Conservation (phyloP, 1,140 invertebrate genomes). For the Hormaphis cornu region DNA sequence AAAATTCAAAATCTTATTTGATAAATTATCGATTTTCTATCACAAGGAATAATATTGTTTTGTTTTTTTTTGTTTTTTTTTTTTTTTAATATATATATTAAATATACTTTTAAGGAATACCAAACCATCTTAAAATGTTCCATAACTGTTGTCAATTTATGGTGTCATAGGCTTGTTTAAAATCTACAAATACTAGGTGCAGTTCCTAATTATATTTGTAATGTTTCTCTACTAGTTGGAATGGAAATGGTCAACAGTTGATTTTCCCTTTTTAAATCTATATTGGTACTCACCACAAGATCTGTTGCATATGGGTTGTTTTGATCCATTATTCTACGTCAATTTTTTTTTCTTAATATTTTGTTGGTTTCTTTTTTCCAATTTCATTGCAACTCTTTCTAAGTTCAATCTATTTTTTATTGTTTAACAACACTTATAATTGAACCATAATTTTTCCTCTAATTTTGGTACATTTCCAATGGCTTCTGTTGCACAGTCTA, state of each 20-base stretch:
- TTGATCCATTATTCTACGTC: neutral
- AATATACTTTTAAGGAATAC: neutral
- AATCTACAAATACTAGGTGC: constrained; percentile 24
- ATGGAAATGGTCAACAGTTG: constrained; percentile 18
- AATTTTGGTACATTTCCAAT: constrained; percentile 2
- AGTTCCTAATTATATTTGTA: constrained; percentile 1
- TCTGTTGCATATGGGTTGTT: constrained; percentile 7
- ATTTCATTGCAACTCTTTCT: neutral
- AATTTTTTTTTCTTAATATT: neutral
- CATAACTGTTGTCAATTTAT: constrained; percentile 5
- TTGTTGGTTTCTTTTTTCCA: neutral
- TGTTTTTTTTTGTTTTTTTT: neutral
- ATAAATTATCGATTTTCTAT: no score
- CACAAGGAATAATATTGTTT: no score
- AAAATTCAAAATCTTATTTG: no score
- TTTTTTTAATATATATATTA: no score
- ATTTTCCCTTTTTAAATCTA: constrained; percentile 24
- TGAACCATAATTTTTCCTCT: neutral
- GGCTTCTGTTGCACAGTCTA: neutral
- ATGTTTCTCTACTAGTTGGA: neutral
- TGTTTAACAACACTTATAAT: neutral
- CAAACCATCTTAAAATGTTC: neutral
- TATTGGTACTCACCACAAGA: neutral
- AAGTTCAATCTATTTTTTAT: neutral
- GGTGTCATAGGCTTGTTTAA: constrained; percentile 6